These are phyloP conservation scores for Andrena fulva DNA, from an alignment of 2,888 invertebrate genomes.

Conservation along the genomic window DNA sequence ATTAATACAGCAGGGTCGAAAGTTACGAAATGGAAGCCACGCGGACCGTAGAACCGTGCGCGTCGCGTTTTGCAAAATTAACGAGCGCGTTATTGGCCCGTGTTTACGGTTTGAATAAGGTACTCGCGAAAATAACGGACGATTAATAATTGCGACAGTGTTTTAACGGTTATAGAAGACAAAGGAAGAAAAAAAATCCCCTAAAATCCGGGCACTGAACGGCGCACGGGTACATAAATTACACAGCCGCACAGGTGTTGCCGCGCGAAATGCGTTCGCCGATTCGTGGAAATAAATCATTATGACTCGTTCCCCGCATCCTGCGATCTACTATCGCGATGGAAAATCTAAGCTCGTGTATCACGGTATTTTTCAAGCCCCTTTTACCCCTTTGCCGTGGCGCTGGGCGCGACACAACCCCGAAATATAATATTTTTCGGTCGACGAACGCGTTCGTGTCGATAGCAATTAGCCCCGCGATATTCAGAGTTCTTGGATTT, in stretches of 20 bases:
- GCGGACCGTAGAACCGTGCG: neutral
- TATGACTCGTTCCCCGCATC: conserved; percentile 47
- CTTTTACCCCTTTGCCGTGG: conserved; percentile 22
- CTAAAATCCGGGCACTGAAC: conserved; percentile 38
- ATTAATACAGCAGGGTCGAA: neutral
- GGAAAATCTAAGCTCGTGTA: conserved; percentile 42
- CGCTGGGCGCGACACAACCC: neutral
- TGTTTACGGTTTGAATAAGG: conserved; percentile 24
- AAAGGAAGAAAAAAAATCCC: conserved; percentile 20
- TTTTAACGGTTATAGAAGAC: neutral
- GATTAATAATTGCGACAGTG: conserved; percentile 39
- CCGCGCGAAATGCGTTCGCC: conserved; percentile 53
- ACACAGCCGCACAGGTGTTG: conserved; percentile 42
- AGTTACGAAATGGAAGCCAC: conserved; percentile 17
- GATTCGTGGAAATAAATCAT: conserved; percentile 64
- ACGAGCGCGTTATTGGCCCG: conserved; percentile 7
- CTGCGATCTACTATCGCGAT: conserved; percentile 37
- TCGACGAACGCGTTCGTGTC: neutral
- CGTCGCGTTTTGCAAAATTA: conserved; percentile 14
- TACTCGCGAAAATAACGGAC: conserved; percentile 24
- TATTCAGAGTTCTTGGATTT: neutral
- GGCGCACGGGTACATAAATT: conserved; percentile 55
- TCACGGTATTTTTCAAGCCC: conserved; percentile 33
- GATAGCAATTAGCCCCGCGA: neutral
- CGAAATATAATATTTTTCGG: conserved; percentile 8